Base-by-base conservation (phyloP, 2,888 invertebrate genomes). In the Drosophila histrio region DNA sequence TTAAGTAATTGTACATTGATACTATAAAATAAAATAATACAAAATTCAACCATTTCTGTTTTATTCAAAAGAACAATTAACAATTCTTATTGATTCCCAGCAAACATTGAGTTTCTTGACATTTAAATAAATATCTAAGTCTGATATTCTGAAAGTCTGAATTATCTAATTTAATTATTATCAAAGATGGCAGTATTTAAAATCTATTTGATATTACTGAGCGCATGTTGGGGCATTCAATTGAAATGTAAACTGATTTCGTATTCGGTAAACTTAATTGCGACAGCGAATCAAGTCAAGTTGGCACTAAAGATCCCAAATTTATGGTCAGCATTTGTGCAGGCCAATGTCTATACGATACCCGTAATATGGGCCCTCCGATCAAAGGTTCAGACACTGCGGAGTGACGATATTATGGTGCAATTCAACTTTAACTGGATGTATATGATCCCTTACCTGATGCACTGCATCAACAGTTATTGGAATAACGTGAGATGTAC, bases 191-290 rank as follows among this genome's bases (percentile, higher is more conserved):
- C 7, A 0, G n/a, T 11, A 0, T 2, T 26, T 0, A 19, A 19
- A 8, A n/a, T 15, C 13, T 53, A 30, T 15, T 11, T 38, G 0
- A 9, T 34, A 9, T 8, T 71, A 28, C 13, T 52, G 7, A 0
- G 38, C 4, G 36, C 43, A 13, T 19, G 22, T 1, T 74, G 74
- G 74, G 8, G 26, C 17, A 22, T 73, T 0, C 4, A 47, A 9
- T 7, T 75, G 32, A 4, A 28, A 1, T 32, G 53, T 1, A n/a
- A 28, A 1, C 1, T 59, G 11, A 0, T 8, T 6, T 0, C 39
- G 2, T 9, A 24, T 2, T 3, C 0, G 8, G 19, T 7, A 1
- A 26, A 15, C 0, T 17, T 17, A 3, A 2, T 11, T 11, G 17
- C 9, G 11, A 2, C 9, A 24, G 43, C 26, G 11, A 38, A 7